These are phyloP conservation scores for Ptilorrhoa leucosticta DNA, from an alignment of 2,113 vertebrate species.

Conservation along the genomic window DNA sequence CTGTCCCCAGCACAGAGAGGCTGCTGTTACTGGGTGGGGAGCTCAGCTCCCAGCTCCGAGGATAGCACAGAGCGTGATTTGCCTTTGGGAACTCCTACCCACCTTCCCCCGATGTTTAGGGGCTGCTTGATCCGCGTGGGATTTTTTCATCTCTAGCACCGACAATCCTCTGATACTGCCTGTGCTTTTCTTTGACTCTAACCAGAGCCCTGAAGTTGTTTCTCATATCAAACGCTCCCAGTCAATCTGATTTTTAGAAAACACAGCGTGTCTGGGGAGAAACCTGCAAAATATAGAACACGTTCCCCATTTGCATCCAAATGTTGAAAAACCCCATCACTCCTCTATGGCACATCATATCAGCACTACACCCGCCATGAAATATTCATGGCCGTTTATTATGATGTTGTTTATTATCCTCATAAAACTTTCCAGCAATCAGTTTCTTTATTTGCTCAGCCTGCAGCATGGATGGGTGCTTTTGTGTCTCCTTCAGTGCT, in stretches of 20 bases:
- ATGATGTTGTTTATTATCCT: slow-evolving; percentile 31
- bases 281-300: slow-evolving; percentile 37
- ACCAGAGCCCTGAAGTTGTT: slow-evolving; percentile 26
- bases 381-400: slow-evolving; percentile 59
- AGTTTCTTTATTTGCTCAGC: slow-evolving; percentile 32
- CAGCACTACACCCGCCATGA: not conserved
- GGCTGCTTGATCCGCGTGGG: not conserved
- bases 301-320: slow-evolving; percentile 28
- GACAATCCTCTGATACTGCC: not conserved
- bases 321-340: slow-evolving; percentile 4
- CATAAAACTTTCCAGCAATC: slow-evolving; percentile 3
- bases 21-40: not conserved
- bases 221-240: slow-evolving; percentile 37
- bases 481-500: not conserved
- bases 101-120: not conserved
- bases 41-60: not conserved
- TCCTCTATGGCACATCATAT: not conserved
- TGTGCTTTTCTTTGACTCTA: not conserved
- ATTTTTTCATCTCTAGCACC: not conserved
- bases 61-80: not conserved
- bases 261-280: slow-evolving; percentile 1
- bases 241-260: slow-evolving; percentile 34
- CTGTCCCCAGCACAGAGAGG: not conserved
- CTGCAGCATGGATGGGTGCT: not conserved
- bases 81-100: not conserved